Evolutionary conservation across 2,113 vertebrate genomes (phyloP), one percentile per base, ranked within the genome.

Genomic region (Semicossyphus pulcher): DNA sequence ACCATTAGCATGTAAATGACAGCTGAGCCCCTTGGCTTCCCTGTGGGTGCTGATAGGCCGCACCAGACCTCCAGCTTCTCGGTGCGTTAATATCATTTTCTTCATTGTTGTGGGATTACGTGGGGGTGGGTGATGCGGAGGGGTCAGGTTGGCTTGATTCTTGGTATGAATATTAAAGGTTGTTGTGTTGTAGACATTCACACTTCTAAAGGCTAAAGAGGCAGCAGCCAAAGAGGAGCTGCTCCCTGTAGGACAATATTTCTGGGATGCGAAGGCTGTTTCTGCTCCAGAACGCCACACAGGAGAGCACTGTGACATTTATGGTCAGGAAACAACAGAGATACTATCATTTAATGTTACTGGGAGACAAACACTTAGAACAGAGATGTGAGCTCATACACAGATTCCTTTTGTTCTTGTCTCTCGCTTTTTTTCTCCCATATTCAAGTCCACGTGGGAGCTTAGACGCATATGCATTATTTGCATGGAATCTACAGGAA

Each of bases 1-100:
- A 51, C 34, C 41, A 91, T 92, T 92, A 88, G 80, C 89, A 92
- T 92, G 86, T 81, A 89, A 92, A 92, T 91, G 77, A 77, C 72
- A 66, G 72, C 66, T 76, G 59, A 72, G 81, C 65, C 76, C 73
- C 80, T 72, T 71, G 5, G 68, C 69, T n/a, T 18, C 41, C 16
- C 81, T 60, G 53, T 39, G 73, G 69, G 16, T 51, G 76, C 80
- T 67, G 64, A 86, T 83, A 67, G 86, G 71, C 75, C 68, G 44
- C 16, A 57, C 10, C 65, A 71, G 83, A 78, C 72, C 66, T 67
- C 62, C 61, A 69, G 61, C 53, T 87, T 80, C 79, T 78, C 59
- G 57, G 60, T 76, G 67, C 54, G 70, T 86, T 85, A 83, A 76
- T 81, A 75, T 86, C 9, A 75, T 85, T 85, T 79, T 80, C 54